These are phyloP conservation scores for Allophyes oxyacanthae DNA, from an alignment of 2,888 invertebrate genomes.

Conservation along the genomic window DNA sequence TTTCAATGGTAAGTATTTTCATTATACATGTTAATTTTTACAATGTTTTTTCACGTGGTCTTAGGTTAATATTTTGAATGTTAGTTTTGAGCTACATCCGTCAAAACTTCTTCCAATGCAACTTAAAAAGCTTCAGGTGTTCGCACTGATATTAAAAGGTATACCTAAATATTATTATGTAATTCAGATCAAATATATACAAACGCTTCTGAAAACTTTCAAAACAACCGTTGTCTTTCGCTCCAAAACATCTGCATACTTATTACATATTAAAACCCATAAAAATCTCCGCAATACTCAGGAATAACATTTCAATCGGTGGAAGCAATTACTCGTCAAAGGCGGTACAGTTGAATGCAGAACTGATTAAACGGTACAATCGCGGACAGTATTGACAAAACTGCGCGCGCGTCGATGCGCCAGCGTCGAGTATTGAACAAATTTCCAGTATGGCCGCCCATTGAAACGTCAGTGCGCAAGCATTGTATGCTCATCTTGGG, in stretches of 20 bases:
- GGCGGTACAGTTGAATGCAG: constrained; percentile 87
- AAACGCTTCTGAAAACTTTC: too few relatives aligned
- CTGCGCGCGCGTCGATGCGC: constrained; percentile 71
- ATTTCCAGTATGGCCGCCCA: constrained; percentile 83
- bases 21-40: constrained; percentile 40
- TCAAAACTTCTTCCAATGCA: not conserved
- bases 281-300: constrained; percentile 46
- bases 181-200: too few relatives aligned
- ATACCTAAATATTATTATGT: too few relatives aligned
- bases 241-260: constrained; percentile 12
- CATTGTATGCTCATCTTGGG: constrained; percentile 78
- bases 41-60: constrained; percentile 13
- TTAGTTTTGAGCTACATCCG: not conserved
- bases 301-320: constrained; percentile 82
- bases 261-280: constrained; percentile 38
- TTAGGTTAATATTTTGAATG: not conserved
- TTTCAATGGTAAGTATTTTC: constrained; percentile 38
- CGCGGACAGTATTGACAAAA: constrained; percentile 87
- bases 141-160: too few relatives aligned
- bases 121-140: too few relatives aligned
- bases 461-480: constrained; percentile 81
- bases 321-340: constrained; percentile 88
- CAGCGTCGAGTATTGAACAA: constrained; percentile 79
- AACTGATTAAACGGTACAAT: constrained; percentile 84
- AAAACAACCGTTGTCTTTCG: not conserved